A percentile compares a stretch with the other conserved stretches of the same genome.
These are phyloP conservation scores for Atractosteus spatula DNA, from an alignment of 2,113 vertebrate species.

Conservation along the genomic window DNA sequence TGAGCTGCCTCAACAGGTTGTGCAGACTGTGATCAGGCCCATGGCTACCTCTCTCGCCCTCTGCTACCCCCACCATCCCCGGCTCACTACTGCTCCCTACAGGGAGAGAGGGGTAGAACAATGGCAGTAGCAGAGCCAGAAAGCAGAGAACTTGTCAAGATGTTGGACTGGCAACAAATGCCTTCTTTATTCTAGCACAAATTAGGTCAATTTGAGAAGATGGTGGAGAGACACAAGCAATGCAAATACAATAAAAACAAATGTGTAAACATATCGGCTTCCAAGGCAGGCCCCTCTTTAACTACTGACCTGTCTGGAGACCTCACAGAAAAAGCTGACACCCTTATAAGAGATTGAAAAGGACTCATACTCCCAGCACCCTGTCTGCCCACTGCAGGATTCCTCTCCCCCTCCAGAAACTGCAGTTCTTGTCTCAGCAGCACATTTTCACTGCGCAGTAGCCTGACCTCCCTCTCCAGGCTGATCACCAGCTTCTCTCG, in stretches of 20 bases:
- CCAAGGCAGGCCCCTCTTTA: no score
- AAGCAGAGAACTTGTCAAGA: not conserved
- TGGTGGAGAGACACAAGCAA: no score
- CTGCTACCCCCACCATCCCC: not conserved
- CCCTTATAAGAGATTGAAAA: not conserved
- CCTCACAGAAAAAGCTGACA: not conserved
- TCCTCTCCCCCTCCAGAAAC: conserved; percentile 17
- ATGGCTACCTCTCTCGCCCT: not conserved
- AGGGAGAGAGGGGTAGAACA: not conserved
- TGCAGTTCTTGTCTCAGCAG: conserved; percentile 54
- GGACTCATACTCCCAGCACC: conserved; percentile 13
- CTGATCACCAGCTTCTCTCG: conserved; percentile 42
- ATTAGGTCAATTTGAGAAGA: no score
- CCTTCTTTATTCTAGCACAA: no score
- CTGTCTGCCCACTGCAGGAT: not conserved
- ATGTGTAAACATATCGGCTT: no score
- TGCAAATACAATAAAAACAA: no score
- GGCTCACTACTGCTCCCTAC: conserved; percentile 12
- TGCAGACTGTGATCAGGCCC: conserved; percentile 50
- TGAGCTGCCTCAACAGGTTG: conserved; percentile 58
- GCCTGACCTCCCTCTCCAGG: conserved; percentile 50
- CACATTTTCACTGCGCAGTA: conserved; percentile 57
- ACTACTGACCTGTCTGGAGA: not conserved
- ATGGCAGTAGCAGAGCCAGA: not conserved
- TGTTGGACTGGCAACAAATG: not conserved